Conservation (phyloP, 2,888 invertebrate species). For the Hoplodrina ambigua region DNA sequence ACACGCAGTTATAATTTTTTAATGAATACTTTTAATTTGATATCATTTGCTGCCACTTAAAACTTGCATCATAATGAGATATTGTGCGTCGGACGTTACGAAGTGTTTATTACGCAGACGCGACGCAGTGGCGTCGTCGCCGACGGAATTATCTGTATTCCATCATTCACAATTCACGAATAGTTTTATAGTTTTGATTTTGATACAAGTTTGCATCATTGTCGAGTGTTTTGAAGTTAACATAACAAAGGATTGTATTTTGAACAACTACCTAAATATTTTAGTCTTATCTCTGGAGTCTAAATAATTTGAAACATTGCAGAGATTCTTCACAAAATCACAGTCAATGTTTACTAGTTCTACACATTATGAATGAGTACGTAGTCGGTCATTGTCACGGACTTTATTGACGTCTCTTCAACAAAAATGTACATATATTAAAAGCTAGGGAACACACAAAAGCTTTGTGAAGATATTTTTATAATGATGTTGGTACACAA, state of each 20-base stretch:
- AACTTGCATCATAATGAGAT: slow-evolving; percentile 73
- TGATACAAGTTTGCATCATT: slow-evolving; percentile 40
- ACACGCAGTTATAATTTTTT: slow-evolving; percentile 40
- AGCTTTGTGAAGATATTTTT: slow-evolving; percentile 54
- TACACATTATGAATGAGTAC: slow-evolving; percentile 35
- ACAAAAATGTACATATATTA: slow-evolving; percentile 37
- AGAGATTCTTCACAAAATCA: slow-evolving; percentile 25
- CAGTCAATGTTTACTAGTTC: slow-evolving; percentile 4
- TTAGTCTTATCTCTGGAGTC: slow-evolving; percentile 27
- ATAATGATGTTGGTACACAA: slow-evolving; percentile 58
- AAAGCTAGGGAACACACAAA: slow-evolving; percentile 19
- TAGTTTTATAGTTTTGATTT: slow-evolving; percentile 46
- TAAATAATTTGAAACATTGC: slow-evolving; percentile 28
- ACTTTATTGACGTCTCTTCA: slow-evolving; percentile 23
- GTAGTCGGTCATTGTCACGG: slow-evolving; percentile 44
- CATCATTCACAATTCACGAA: slow-evolving; percentile 51
- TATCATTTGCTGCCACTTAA: slow-evolving; percentile 65
- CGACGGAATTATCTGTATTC: slow-evolving; percentile 58
- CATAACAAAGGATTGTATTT: slow-evolving; percentile 45
- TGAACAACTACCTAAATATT: slow-evolving; percentile 25
- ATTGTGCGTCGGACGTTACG: slow-evolving; percentile 75
- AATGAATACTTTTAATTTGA: slow-evolving; percentile 42
- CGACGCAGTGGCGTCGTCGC: slow-evolving; percentile 76
- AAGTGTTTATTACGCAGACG: slow-evolving; percentile 78
- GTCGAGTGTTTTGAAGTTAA: slow-evolving; percentile 39